Evolutionary conservation across 2,797 vertebrate genomes (phyloP).

Genomic region (Pseudomugil gertrudae): DNA sequence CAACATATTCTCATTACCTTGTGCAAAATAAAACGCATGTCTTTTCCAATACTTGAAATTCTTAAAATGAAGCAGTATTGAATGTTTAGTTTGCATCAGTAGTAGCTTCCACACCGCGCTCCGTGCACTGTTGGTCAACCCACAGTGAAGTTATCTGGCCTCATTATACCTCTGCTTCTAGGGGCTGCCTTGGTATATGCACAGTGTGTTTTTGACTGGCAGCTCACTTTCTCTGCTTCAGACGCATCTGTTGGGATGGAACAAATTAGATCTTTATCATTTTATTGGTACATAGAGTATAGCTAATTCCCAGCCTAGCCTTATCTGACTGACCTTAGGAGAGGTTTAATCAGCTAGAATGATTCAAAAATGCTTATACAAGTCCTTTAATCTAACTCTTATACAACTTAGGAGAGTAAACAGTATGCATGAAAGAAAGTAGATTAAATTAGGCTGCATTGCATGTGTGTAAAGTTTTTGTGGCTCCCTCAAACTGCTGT

Average conservation of each 20-base stretch:
- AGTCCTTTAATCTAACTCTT: neutral
- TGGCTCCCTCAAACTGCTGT: neutral
- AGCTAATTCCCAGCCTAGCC: slow-evolving; percentile 7
- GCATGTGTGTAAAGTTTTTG: neutral
- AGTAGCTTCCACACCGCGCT: neutral
- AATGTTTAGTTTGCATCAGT: slow-evolving; percentile 12
- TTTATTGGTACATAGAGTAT: slow-evolving; percentile 13
- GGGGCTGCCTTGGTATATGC: neutral
- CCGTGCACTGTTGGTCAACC: slow-evolving; percentile 3
- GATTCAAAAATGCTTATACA: neutral
- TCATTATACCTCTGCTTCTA: slow-evolving; percentile 25
- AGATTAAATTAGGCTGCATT: neutral
- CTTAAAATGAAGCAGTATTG: neutral
- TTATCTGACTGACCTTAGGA: slow-evolving; percentile 20
- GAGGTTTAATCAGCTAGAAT: slow-evolving; percentile 7
- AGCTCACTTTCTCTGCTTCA: neutral
- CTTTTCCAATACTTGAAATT: neutral
- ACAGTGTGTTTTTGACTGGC: slow-evolving; percentile 16
- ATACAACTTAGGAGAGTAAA: neutral
- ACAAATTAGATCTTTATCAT: slow-evolving; percentile 20
- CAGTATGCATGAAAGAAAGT: neutral
- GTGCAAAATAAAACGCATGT: neutral
- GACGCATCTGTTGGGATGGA: slow-evolving; percentile 15
- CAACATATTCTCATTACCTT: neutral
- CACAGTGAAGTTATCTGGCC: slow-evolving; percentile 10